These are phyloP conservation scores for Aphrophora alni DNA, from an alignment of 2,888 invertebrate genomes.

Conservation along the genomic window DNA sequence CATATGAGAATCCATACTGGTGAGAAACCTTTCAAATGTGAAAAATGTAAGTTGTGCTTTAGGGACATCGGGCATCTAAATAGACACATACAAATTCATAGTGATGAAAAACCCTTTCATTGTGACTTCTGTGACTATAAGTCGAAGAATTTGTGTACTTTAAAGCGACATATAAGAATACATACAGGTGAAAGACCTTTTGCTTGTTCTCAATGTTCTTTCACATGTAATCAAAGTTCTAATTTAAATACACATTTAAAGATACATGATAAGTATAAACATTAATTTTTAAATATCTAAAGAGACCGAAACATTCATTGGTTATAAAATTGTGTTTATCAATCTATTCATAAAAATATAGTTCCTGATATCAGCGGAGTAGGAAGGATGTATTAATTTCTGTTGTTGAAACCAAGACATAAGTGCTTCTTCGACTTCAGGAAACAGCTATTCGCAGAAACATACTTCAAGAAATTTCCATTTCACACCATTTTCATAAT, in stretches of 20 bases:
- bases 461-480: too few species aligned
- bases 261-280: neutral
- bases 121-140: neutral
- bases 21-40: neutral
- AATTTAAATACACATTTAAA: neutral
- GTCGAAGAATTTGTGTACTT: neutral
- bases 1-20: neutral
- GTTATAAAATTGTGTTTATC: too few species aligned
- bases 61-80: neutral
- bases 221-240: neutral
- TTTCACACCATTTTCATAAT: too few species aligned
- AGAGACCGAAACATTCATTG: too few species aligned
- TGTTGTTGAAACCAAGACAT: too few species aligned
- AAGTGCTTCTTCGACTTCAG: too few species aligned
- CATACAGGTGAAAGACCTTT: neutral
- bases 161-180: neutral
- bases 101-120: neutral
- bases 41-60: neutral
- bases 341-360: too few species aligned
- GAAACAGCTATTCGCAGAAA: too few species aligned
- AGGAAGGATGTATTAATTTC: too few species aligned
- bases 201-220: neutral
- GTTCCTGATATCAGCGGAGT: too few species aligned
- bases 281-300: too few species aligned
- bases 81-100: neutral